Conservation (phyloP, 1,140 invertebrate species). For the Pogonus chalceus region DNA sequence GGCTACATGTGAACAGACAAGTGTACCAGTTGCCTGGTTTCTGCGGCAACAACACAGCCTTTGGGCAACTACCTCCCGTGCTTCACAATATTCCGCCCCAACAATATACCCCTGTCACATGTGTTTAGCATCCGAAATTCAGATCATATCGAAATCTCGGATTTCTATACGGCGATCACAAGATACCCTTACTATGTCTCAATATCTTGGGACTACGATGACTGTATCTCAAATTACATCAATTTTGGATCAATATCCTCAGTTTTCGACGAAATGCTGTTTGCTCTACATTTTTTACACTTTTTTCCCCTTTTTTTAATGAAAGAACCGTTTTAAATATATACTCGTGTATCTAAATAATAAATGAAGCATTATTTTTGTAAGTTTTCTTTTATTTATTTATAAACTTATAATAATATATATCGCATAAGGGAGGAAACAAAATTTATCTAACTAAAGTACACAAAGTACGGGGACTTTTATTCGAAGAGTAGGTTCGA, state of each 20-base stretch:
- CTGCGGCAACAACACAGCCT: no score
- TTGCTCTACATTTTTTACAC: neutral
- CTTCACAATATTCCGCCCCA: no score
- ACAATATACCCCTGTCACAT: no score
- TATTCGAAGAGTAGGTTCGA: slow-evolving; percentile 10
- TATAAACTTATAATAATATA: no score
- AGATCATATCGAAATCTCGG: slow-evolving; percentile 19
- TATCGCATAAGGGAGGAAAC: neutral
- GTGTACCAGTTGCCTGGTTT: no score
- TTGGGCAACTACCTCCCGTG: no score
- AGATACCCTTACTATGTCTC: slow-evolving; percentile 13
- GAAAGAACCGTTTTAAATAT: no score
- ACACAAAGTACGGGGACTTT: slow-evolving; percentile 16
- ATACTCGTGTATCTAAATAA: neutral
- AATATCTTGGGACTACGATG: slow-evolving; percentile 17
- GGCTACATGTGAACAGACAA: no score
- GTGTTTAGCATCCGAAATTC: slow-evolving; percentile 14
- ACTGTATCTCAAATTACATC: slow-evolving; percentile 26
- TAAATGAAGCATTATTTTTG: neutral
- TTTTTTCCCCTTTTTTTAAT: no score
- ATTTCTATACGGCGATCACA: slow-evolving; percentile 8
- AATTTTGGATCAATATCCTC: slow-evolving; percentile 24
- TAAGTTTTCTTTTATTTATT: no score
- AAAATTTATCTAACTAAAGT: neutral
- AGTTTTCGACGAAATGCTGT: neutral